phyloP scores from a whole-genome alignment of 2,888 invertebrate species.

The Aromia moschata region DNA sequence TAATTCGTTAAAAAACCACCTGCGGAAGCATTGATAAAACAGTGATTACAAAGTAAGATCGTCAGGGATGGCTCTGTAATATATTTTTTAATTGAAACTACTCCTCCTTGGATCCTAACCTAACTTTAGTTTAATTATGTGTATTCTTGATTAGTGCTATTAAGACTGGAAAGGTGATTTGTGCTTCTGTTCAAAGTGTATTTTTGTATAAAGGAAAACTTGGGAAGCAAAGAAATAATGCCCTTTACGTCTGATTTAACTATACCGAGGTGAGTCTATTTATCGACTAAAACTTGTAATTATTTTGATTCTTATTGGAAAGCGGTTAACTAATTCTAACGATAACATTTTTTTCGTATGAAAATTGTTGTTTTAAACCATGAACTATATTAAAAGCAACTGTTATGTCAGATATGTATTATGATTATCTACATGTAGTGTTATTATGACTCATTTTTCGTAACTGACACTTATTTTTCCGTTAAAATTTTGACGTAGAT shows the following conservation, averaged over 20 bases:
- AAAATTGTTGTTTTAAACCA: not conserved
- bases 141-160: constrained; percentile 19
- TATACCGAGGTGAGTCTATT: constrained; percentile 7
- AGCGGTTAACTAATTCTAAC: constrained; percentile 3
- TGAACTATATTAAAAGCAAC: not conserved
- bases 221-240: constrained; percentile 1
- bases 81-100: constrained; percentile 13
- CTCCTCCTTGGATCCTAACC: constrained; percentile 20
- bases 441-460: constrained; percentile 13
- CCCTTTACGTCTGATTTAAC: constrained; percentile 1
- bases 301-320: constrained; percentile 1
- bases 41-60: constrained; percentile 12
- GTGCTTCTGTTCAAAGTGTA: constrained; percentile 22
- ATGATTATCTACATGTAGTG: not conserved
- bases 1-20: constrained; percentile 21
- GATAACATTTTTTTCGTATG: not conserved
- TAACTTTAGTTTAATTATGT: constrained; percentile 24
- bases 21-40: constrained; percentile 5
- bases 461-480: constrained; percentile 15
- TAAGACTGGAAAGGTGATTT: constrained; percentile 20
- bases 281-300: not conserved
- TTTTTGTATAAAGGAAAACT: constrained; percentile 14
- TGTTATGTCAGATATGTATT: not conserved
- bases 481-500: constrained; percentile 10
- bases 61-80: constrained; percentile 5